Evolutionary conservation across 64 coral and sea anemone genomes (phyloP), one percentile per base, ranked within the genome.

Genomic region (Stylophora pistillata): DNA sequence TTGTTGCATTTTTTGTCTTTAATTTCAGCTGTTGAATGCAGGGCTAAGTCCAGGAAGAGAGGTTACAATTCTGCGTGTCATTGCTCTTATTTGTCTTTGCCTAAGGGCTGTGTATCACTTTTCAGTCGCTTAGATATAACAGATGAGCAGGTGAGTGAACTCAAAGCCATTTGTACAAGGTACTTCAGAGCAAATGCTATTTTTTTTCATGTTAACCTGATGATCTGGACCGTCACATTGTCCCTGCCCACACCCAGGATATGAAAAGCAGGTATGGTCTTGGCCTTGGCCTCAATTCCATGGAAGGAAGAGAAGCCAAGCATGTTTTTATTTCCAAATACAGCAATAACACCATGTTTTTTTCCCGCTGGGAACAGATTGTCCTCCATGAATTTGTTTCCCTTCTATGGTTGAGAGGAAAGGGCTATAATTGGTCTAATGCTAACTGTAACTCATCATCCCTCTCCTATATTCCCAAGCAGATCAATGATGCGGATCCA

Each of bases 291-390:
- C 83, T 92, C 3, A 92, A 92, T n/a, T 92, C 73, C 11, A 92
- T 92, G 90, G 90, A 92, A 41, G 90, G 84, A 6, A 23, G 90
- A 32, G 90, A 92, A 18, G 90, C 82, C 15, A 92, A 92, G 21
- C 84, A 92, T 52, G 30, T 54, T 2, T 68, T 68, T 15, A 92
- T 92, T 16, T 74, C 90, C 3, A 92, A 54, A 13, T 92, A 86
- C 28, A 78, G 82, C 47, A 12, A 78, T 9, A 86, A 92, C 62
- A 79, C 62, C 1, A 56, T 56, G 23, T 81, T 33, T 56, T 47
- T 28, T 28, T 54, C n/a, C 20, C 20, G 86, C 1, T 88, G 86
- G 86, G 55, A 88, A 54, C 86, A 88, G 53, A n/a, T 78, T 14
- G 79, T 87, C 58, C n/a, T 59, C 2, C 90, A 92, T 57, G 74